Percentiles rank a stretch among this genome's conserved stretches.
phyloP scores from a whole-genome alignment of 2,888 invertebrate species.

The Cryptophagus acutangulus region DNA sequence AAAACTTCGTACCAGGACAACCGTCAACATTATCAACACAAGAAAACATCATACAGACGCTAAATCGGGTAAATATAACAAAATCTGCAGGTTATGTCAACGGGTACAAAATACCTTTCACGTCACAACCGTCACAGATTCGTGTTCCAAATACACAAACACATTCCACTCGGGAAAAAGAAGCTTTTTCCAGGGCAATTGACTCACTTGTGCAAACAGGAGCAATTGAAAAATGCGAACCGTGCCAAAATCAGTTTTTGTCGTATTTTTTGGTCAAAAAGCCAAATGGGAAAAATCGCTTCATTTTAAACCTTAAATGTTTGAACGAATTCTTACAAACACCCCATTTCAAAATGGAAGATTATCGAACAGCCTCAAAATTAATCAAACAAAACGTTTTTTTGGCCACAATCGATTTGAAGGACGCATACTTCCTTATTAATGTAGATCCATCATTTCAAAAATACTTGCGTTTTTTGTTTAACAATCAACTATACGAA shows the following conservation, averaged over 20 bases:
- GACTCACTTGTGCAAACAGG: too few species aligned
- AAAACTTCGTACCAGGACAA: too few species aligned
- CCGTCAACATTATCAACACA: too few species aligned
- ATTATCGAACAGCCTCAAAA: slow-evolving; percentile 19
- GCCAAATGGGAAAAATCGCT: slow-evolving; percentile 10
- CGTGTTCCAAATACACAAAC: too few species aligned
- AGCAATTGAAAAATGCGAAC: background rate
- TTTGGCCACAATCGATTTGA: slow-evolving; percentile 12
- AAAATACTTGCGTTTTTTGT: slow-evolving; percentile 15
- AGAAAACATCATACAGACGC: too few species aligned
- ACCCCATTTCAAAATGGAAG: slow-evolving; percentile 29
- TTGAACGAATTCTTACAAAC: slow-evolving; percentile 21
- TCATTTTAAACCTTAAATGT: slow-evolving; percentile 18
- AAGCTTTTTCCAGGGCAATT: too few species aligned
- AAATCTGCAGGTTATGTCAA: too few species aligned
- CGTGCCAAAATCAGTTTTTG: background rate
- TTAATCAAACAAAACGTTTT: slow-evolving; percentile 14
- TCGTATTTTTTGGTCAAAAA: slow-evolving; percentile 6
- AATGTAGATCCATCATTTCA: slow-evolving; percentile 6
- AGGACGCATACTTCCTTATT: slow-evolving; percentile 16
- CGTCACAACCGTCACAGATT: too few species aligned
- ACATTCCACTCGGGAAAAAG: too few species aligned
- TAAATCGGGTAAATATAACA: too few species aligned
- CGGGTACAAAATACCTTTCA: too few species aligned
- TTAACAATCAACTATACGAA: slow-evolving; percentile 13